Evolutionary conservation across 2,113 vertebrate species (phyloP), one percentile per base, ranked within the genome.

Genomic region (Chaetura pelagica): DNA sequence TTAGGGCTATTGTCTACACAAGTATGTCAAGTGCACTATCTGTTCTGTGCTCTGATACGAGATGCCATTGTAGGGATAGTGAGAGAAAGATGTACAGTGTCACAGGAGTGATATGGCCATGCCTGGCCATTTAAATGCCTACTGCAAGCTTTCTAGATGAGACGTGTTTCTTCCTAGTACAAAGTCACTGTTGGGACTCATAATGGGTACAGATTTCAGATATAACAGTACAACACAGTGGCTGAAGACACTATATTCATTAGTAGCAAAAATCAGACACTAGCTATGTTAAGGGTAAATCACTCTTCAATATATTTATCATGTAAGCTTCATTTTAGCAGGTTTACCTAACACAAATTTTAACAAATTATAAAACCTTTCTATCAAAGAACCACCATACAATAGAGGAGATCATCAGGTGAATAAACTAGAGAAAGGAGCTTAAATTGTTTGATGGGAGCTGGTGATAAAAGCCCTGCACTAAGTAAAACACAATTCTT

Each of bases 11-110:
- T 82, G 16, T 19, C 19, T 74, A n/a, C 44, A 23, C 0, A 0
- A 19, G 12, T 40, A 58, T 0, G 0, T 44, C 29, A 46, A 40
- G 12, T 9, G 46, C 62, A 32, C 4, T 8, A 11, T 55, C 10
- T 66, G 24, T 4, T 66, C 63, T 52, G 27, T 42, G 18, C 13
- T 85, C 9, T 64, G 14, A 9, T 55, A 16, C 9, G 35, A 57
- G 18, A 9, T 34, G 6, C 6, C 20, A 8, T 23, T 12, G 23
- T 30, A 67, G 8, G 13, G 13, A 40, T 81, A 18, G 21, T 34
- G 10, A 69, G 5, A 62, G 13, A 40, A 75, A 48, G 7, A 26
- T 38, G 8, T 61, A 26, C 22, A n/a, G 13, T 26, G 19, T 22
- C 26, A 29, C 8, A 21, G 38, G 9, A 61, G 15, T 27, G 27